Evolutionary conservation across 2,797 vertebrate genomes (phyloP).

Genomic region (Chromis chromis): DNA sequence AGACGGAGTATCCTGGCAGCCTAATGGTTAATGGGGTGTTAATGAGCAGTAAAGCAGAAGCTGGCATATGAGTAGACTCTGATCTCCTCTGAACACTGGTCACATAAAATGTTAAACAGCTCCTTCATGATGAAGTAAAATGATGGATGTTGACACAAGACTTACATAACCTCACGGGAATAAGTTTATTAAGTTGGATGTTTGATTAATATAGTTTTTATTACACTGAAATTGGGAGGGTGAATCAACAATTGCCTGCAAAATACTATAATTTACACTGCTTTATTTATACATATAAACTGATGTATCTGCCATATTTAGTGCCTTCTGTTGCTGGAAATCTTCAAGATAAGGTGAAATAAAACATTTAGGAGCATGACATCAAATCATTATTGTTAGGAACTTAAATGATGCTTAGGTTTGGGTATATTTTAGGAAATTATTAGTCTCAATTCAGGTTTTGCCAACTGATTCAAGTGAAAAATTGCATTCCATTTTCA

Average conservation of each 20-base stretch:
- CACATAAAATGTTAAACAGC: neutral
- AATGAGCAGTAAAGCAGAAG: conserved; percentile 29
- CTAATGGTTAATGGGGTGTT: neutral
- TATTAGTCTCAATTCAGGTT: too few relatives aligned
- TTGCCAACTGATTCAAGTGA: too few relatives aligned
- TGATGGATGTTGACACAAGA: neutral
- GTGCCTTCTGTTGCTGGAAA: too few relatives aligned
- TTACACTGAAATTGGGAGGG: neutral
- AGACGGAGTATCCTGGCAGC: neutral
- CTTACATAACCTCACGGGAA: neutral
- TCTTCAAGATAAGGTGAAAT: too few relatives aligned
- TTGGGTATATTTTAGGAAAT: too few relatives aligned
- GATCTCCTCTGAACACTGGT: conserved; percentile 4
- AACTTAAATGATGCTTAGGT: too few relatives aligned
- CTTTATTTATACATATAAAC: too few relatives aligned
- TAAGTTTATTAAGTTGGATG: neutral
- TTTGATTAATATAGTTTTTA: neutral
- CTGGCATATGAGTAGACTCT: conserved; percentile 5
- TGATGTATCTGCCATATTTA: too few relatives aligned
- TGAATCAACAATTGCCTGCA: neutral
- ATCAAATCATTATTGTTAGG: too few relatives aligned
- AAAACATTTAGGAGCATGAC: too few relatives aligned
- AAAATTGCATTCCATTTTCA: too few relatives aligned
- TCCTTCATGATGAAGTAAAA: conserved; percentile 15
- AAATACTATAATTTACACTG: neutral